Conservation (phyloP, 2,113 vertebrate species). For the Thamnaconus septentrionalis region DNA sequence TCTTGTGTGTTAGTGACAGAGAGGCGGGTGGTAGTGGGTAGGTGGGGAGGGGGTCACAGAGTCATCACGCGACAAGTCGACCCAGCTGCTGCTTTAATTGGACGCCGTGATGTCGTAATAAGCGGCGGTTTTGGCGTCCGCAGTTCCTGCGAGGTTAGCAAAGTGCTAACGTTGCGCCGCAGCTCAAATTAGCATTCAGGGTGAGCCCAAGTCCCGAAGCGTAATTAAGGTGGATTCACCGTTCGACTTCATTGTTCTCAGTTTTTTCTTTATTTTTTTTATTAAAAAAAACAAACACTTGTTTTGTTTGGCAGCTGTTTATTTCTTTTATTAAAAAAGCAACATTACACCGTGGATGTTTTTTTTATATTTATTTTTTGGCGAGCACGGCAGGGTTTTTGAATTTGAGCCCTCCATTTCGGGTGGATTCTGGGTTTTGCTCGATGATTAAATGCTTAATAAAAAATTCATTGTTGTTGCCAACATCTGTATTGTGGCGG, state of each 20-base stretch:
- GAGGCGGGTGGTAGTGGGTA: too few species aligned
- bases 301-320: constrained; percentile 79
- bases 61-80: constrained; percentile 29
- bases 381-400: constrained; percentile 59
- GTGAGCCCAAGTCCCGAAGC: constrained; percentile 68
- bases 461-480: constrained; percentile 82
- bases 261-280: constrained; percentile 54
- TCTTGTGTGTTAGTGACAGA: constrained; percentile 36
- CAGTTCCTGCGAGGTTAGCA: constrained; percentile 39
- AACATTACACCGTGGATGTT: constrained; percentile 74
- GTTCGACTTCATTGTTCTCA: constrained; percentile 64
- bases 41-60: constrained; percentile 9
- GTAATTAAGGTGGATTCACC: constrained; percentile 80
- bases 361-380: constrained; percentile 54
- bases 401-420: constrained; percentile 76
- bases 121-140: constrained; percentile 28
- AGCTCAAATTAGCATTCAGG: constrained; percentile 75
- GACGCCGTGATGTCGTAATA: constrained; percentile 52
- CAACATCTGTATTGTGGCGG: constrained; percentile 95
- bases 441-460: constrained; percentile 85
- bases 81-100: constrained; percentile 56
- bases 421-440: constrained; percentile 78
- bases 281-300: constrained; percentile 75
- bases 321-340: constrained; percentile 80
- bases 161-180: constrained; percentile 54